Conservation (phyloP, 2,888 invertebrate genomes). For the Tupiocoris notatus region DNA sequence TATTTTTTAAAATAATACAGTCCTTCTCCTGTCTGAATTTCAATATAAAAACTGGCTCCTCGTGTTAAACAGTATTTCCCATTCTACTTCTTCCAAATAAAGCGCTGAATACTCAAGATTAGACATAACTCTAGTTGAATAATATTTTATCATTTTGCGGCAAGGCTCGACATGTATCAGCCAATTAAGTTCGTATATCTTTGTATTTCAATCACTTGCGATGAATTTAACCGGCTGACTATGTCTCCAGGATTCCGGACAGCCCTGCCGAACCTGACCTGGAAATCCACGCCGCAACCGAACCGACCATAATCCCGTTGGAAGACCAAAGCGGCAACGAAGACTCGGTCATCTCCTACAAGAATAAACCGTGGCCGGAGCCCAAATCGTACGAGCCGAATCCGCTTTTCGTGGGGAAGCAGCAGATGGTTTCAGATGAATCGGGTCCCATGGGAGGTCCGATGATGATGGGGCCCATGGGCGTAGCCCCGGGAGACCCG, state of each 20-base stretch:
- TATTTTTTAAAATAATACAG: too few species aligned
- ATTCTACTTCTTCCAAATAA: too few species aligned
- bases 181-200: too few species aligned
- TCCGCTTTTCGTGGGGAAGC: neutral
- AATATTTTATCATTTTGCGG: too few species aligned
- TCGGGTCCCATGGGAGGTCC: conserved; percentile 50
- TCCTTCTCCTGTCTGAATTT: too few species aligned
- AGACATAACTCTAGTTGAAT: too few species aligned
- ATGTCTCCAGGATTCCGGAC: conserved; percentile 70
- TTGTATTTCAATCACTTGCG: neutral
- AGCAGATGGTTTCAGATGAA: neutral
- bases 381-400: conserved; percentile 55
- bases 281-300: conserved; percentile 71
- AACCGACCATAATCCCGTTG: conserved; percentile 80
- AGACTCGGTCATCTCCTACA: conserved; percentile 75
- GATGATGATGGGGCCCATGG: neutral
- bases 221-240: neutral
- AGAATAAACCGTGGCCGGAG: conserved; percentile 78
- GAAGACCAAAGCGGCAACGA: conserved; percentile 84
- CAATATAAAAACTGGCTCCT: too few species aligned
- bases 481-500: neutral
- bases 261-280: conserved; percentile 82
- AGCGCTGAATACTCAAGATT: too few species aligned
- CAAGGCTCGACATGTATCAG: too few species aligned
- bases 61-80: too few species aligned